These are phyloP conservation scores for Lutraria lutraria DNA, from an alignment of 2,888 invertebrate genomes.

Conservation along the genomic window DNA sequence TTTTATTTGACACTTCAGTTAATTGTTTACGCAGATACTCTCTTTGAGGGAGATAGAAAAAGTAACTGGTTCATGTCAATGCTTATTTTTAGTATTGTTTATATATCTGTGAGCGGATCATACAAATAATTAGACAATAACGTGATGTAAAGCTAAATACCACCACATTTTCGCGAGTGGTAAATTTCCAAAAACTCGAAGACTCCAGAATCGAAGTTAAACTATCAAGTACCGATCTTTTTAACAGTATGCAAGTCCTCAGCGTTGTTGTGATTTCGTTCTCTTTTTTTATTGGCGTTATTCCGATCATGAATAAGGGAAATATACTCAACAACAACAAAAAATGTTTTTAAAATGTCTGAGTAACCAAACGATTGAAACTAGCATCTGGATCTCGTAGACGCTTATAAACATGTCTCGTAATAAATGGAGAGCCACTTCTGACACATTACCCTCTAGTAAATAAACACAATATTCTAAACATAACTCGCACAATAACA, in stretches of 20 bases:
- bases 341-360: background rate
- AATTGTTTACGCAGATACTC: constrained; percentile 17
- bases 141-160: background rate
- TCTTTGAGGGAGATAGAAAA: constrained; percentile 38
- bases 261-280: too few relatives aligned
- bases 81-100: constrained; percentile 15
- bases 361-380: background rate
- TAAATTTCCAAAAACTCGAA: background rate
- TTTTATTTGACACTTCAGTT: constrained; percentile 24
- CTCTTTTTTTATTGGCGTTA: too few relatives aligned
- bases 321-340: too few relatives aligned
- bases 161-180: background rate
- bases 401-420: background rate
- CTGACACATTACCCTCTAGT: background rate
- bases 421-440: background rate
- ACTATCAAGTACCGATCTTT: too few relatives aligned
- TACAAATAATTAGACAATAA: constrained; percentile 5
- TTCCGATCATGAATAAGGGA: background rate
- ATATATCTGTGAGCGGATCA: constrained; percentile 15
- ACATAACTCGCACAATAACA: background rate
- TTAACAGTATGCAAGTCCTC: too few relatives aligned
- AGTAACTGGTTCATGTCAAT: constrained; percentile 29
- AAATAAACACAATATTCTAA: constrained; percentile 15
- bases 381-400: background rate
- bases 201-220: too few relatives aligned